A percentile compares a stretch with the other conserved stretches of the same genome.
Evolutionary conservation across 2,888 invertebrate species (phyloP).

Genomic region (Dicycla oo): DNA sequence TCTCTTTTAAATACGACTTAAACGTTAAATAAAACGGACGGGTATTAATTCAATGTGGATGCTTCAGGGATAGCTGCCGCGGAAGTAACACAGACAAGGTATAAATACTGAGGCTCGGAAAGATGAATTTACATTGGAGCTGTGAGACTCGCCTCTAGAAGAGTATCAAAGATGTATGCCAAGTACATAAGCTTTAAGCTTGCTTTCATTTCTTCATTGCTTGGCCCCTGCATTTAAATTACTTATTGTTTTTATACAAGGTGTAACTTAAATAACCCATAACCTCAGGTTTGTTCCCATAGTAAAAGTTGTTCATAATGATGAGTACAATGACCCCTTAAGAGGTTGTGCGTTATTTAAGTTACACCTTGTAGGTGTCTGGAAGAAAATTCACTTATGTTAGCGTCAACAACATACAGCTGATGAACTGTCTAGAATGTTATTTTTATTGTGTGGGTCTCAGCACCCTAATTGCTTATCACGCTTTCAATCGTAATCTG

Average conservation of each 20-base stretch:
- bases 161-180: constrained; percentile 31
- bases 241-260: not conserved
- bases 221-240: not conserved
- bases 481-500: no score
- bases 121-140: constrained; percentile 60
- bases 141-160: constrained; percentile 12
- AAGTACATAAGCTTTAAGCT: constrained; percentile 32
- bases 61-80: constrained; percentile 34
- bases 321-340: no score
- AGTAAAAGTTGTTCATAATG: no score
- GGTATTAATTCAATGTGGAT: constrained; percentile 59
- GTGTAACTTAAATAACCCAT: no score
- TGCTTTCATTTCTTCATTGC: constrained; percentile 28
- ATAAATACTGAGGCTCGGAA: constrained; percentile 51
- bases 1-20: constrained; percentile 65
- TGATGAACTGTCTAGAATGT: no score
- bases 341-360: no score
- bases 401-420: no score
- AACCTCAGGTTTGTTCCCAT: no score
- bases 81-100: constrained; percentile 41
- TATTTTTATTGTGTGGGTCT: no score
- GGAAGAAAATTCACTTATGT: no score
- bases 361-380: no score
- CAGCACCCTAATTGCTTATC: no score
- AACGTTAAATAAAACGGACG: constrained; percentile 56